Base-by-base conservation (phyloP, 1,140 invertebrate genomes). In the Caenorhabditis remanei region DNA sequence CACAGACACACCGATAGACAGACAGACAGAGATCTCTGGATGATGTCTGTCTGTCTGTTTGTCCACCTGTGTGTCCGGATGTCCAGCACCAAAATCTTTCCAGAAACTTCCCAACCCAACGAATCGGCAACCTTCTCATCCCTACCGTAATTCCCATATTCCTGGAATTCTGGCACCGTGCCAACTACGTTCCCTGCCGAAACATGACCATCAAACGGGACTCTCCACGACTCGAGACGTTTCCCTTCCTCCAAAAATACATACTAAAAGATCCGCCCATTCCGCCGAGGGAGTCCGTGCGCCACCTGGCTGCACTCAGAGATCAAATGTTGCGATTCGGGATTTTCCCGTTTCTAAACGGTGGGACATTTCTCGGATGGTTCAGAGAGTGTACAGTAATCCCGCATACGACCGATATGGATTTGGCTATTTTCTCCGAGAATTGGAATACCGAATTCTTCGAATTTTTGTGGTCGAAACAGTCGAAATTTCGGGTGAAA, bases 351-450 rank as follows among this genome's bases (percentile, higher is more conserved):
- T 85, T 85, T 43, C 40, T 85, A n/a, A 85, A 85, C 24, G 84
- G 84, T 14, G 84, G 84, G 24, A 85, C 84, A n/a, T 58, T 85
- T 43, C 24, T 85, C 2, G 84, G 84, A 6, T 85, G 63, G 58
- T 85, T 56, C 84, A 41, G 84, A 32, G 84, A 85, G 24, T 85
- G 84, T 53, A 46, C 56, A 46, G 63, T 85, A 46, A 85, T 85
- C 21, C 63, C 84, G 3, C 84, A 85, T 41, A 85, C 84, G 7
- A 43, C 41, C 0, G 84, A 85, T 41, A 67, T 85, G 84, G 84
- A 85, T 41, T 21, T 85, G 14, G 84, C 84, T 1, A 53, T 85
- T 24, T 85, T 85, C 32, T 46, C 55, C 1, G 84, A 85, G 40
- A 41, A 85, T 48, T 55, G 63, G 56, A 85, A 67, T 53, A 43